Conservation (phyloP, 2,888 invertebrate species). For the Lepetodrilus schrolli region DNA sequence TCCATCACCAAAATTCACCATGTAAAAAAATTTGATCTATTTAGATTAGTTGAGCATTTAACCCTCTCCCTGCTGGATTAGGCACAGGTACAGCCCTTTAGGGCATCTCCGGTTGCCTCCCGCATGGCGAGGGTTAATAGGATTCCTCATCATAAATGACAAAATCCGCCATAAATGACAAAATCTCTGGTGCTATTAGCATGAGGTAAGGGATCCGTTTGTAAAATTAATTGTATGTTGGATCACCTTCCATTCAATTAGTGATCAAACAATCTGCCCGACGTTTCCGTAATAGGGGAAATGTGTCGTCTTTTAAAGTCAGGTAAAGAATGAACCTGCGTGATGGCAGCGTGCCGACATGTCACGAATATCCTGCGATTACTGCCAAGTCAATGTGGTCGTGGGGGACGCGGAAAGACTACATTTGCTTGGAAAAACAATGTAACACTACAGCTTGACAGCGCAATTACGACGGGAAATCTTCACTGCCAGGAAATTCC, state of each 20-base stretch:
- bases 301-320: background rate
- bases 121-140: no score
- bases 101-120: no score
- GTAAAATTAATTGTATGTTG: background rate
- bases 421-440: slow-evolving; percentile 2
- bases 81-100: no score
- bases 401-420: background rate
- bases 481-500: background rate
- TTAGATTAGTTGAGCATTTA: no score
- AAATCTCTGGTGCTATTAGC: no score
- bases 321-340: background rate
- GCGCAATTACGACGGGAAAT: slow-evolving; percentile 15
- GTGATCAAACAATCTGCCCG: background rate
- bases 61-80: no score
- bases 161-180: no score
- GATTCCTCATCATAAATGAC: no score
- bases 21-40: no score
- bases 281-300: background rate
- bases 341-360: background rate
- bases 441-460: background rate
- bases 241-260: slow-evolving; percentile 15
- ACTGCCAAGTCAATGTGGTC: background rate
- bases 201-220: background rate
- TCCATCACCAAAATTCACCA: no score
- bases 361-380: slow-evolving; percentile 19